phyloP scores from a whole-genome alignment of 2,797 vertebrate genomes.

The Lates japonicus region DNA sequence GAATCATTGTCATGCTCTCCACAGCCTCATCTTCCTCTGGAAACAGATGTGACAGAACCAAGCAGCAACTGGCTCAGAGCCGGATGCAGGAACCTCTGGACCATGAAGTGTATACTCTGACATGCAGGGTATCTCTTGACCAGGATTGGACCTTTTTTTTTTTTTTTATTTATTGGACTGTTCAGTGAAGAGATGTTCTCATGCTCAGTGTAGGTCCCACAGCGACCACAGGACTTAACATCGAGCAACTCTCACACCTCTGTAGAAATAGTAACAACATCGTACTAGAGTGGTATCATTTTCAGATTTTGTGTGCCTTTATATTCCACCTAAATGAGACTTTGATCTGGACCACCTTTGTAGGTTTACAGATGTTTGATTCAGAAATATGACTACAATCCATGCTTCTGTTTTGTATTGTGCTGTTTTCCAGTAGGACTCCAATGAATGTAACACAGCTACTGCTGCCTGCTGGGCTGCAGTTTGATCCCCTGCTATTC shows the following conservation, averaged over 20 bases:
- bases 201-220: conserved; percentile 37
- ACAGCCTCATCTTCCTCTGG: conserved; percentile 80
- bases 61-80: conserved; percentile 52
- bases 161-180: conserved; percentile 82
- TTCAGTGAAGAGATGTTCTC: conserved; percentile 66
- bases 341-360: conserved; percentile 30
- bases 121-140: conserved; percentile 71
- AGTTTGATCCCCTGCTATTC: conserved; percentile 37
- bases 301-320: conserved; percentile 63
- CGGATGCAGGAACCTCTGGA: conserved; percentile 61
- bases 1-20: conserved; percentile 21
- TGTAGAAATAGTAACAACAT: conserved; percentile 62
- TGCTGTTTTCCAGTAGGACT: conserved; percentile 51
- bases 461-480: conserved; percentile 51
- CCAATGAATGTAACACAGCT: conserved; percentile 72
- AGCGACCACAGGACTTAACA: conserved; percentile 37
- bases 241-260: conserved; percentile 59
- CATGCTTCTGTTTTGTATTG: conserved; percentile 18
- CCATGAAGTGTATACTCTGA: conserved; percentile 63
- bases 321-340: conserved; percentile 39
- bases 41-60: conserved; percentile 75
- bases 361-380: conserved; percentile 37
- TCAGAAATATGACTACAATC: conserved; percentile 27
- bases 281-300: conserved; percentile 51
- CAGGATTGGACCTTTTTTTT: conserved; percentile 70